Conservation (phyloP, 1,140 invertebrate species). For the Drosophila kanapiae region DNA sequence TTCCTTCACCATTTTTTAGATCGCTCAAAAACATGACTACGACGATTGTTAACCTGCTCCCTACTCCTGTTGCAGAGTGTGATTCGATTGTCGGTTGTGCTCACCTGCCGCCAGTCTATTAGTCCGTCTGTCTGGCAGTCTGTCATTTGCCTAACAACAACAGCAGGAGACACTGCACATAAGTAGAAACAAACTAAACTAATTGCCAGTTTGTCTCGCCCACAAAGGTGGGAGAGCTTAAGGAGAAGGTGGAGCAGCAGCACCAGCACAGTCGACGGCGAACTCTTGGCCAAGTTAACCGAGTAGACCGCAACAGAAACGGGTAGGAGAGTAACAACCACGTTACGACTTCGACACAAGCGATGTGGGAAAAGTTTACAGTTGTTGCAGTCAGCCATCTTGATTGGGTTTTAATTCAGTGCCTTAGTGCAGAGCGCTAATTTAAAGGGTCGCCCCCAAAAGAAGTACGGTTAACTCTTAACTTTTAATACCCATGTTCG, state of each 20-base stretch:
- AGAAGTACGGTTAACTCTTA: constrained; percentile 40
- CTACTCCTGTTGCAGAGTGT: constrained; percentile 28
- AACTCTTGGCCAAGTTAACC: constrained; percentile 50
- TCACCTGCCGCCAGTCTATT: constrained; percentile 7
- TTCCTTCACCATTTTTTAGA: constrained; percentile 15
- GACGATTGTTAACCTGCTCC: background rate
- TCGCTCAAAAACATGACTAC: background rate
- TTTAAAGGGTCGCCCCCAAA: constrained; percentile 46
- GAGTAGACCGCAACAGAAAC: constrained; percentile 43
- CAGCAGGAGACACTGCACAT: constrained; percentile 32
- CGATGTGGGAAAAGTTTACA: constrained; percentile 71
- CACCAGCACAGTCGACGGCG: constrained; percentile 7
- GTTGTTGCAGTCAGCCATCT: constrained; percentile 47
- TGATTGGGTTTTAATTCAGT: constrained; percentile 77
- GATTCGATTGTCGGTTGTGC: constrained; percentile 1
- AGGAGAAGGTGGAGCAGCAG: background rate
- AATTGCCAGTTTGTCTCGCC: constrained; percentile 77
- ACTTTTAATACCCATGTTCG: constrained; percentile 50
- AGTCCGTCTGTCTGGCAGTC: constrained; percentile 31
- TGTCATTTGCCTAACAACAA: constrained; percentile 69
- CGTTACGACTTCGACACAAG: constrained; percentile 52
- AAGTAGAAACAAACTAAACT: constrained; percentile 59
- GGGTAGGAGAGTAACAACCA: constrained; percentile 32
- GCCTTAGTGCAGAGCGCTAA: constrained; percentile 45
- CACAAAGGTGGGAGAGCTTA: constrained; percentile 32